Percentiles rank a stretch among this genome's conserved stretches.
These are phyloP conservation scores for Hesperia comma DNA, from an alignment of 2,888 invertebrate genomes.

Conservation along the genomic window DNA sequence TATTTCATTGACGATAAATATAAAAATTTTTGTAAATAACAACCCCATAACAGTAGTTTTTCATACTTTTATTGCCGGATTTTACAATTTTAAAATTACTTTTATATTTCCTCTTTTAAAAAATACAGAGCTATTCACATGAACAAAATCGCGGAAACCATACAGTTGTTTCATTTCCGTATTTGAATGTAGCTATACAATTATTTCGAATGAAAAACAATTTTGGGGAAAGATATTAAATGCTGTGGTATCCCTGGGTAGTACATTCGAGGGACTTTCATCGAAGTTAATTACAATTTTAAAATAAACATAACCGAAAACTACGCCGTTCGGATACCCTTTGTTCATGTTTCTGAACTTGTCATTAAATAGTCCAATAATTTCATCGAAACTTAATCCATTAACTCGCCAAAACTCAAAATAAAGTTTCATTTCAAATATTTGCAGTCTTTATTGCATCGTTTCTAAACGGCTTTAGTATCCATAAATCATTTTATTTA, in stretches of 20 bases:
- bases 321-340: constrained; percentile 21
- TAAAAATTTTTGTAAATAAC: too few relatives aligned
- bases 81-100: too few relatives aligned
- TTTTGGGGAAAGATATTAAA: neutral
- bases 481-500: constrained; percentile 21
- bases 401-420: constrained; percentile 26
- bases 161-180: too few relatives aligned
- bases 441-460: constrained; percentile 25
- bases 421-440: constrained; percentile 26
- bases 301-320: constrained; percentile 13
- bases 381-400: constrained; percentile 32
- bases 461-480: constrained; percentile 14
- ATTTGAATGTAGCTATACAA: too few relatives aligned
- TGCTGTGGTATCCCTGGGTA: neutral
- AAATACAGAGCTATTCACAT: too few relatives aligned
- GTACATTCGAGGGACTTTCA: neutral
- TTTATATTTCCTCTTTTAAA: too few relatives aligned
- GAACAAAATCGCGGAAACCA: too few relatives aligned
- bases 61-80: too few relatives aligned
- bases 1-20: too few relatives aligned
- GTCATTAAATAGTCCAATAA: constrained; percentile 24
- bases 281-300: constrained; percentile 16
- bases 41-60: too few relatives aligned
- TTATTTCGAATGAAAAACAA: neutral
- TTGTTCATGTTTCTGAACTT: constrained; percentile 24